Evolutionary conservation across 2,888 invertebrate species (phyloP), one percentile per base, ranked within the genome.

Genomic region (Diarsia dahlii): DNA sequence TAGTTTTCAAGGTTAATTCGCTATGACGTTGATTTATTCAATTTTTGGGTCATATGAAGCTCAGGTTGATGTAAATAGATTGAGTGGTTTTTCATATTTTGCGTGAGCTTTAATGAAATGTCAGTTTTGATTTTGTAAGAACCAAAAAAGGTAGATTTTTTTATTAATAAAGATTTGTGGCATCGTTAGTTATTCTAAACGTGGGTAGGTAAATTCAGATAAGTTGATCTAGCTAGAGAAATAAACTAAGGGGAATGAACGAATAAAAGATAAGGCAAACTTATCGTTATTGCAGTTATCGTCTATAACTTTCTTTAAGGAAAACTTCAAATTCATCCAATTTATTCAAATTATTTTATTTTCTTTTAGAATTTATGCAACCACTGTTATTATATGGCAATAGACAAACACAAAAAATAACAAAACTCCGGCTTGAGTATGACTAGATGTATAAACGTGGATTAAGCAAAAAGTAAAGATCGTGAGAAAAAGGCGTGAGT

Each of bases 1-100:
- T 70, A 80, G 52, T 72, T 86, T 82, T 84, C 45, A 76, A 78
- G 68, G 58, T 69, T 74, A 81, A 69, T 76, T 76, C n/a, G 5
- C 52, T 64, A 15, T 66, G 63, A 3, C 56, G 70, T 67, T 65
- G 56, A 73, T 84, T 63, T 75, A 76, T 80, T 75, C 6, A 50
- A 64, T 50, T 46, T 81, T 84, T 62, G 54, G 66, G 58, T 70
- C 66, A 56, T 60, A 18, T 58, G 56, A 58, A 50, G 34, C 15
- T 23, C 23, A 46, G 60, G 12, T 64, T 23, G 45, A 6, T 56
- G 20, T n/a, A 10, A 78, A 54, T 54, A 66, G 10, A 28, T 28
- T 60, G 15, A 28, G 66, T 52, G 20, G 23, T 71, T 18, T 45
- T 12, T 15, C 45, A 15, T 54, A n/a, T 46, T 54, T 15, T 28